phyloP scores from a whole-genome alignment of 2,797 vertebrate species.

The Danio kyathit region DNA sequence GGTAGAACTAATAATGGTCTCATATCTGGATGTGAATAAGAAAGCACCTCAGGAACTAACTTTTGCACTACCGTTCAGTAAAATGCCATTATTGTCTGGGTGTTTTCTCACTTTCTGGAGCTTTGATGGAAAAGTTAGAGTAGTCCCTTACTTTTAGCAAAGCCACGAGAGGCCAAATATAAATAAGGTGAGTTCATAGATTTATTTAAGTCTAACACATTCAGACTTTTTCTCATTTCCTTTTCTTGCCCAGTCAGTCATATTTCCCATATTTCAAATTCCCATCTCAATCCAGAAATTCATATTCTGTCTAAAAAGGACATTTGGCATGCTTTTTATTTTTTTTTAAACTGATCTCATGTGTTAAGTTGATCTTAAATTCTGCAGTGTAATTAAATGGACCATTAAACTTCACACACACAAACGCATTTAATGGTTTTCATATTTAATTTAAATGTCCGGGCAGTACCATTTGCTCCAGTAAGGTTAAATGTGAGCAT shows the following conservation, averaged over 20 bases:
- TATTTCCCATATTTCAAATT: slow-evolving; percentile 4
- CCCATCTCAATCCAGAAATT: background rate
- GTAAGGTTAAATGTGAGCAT: background rate
- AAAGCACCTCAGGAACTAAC: background rate
- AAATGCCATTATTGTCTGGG: background rate
- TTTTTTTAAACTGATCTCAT: background rate
- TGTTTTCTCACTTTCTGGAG: background rate
- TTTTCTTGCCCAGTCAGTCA: background rate
- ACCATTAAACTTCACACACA: background rate
- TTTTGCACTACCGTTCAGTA: background rate
- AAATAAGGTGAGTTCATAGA: background rate
- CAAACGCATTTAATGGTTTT: background rate
- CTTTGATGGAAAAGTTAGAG: background rate
- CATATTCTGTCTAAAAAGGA: background rate
- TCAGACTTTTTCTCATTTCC: background rate
- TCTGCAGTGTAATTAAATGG: background rate
- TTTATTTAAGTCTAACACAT: slow-evolving; percentile 1
- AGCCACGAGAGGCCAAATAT: background rate
- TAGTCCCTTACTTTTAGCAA: background rate
- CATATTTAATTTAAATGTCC: background rate
- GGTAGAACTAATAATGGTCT: background rate
- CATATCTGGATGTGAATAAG: background rate
- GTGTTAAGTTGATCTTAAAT: background rate
- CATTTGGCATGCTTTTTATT: background rate
- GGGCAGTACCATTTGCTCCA: background rate